phyloP scores from a whole-genome alignment of 2,888 invertebrate genomes.

The Mesorhabditis spiculigera region DNA sequence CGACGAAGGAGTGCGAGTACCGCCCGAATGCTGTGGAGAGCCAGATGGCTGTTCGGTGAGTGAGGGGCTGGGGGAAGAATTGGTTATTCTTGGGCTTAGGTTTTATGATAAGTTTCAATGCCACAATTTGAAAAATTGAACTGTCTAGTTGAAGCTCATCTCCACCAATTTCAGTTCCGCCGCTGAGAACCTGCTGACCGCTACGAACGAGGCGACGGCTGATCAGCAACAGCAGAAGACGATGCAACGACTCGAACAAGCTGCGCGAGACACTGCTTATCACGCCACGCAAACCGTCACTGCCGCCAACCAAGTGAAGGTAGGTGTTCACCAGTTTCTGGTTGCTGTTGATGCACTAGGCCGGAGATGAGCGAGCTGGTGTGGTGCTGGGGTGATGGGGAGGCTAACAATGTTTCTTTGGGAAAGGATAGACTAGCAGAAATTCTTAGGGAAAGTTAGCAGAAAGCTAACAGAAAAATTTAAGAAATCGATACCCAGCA shows the following conservation, averaged over 20 bases:
- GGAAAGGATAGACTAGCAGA: too few relatives aligned
- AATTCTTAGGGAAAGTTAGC: too few relatives aligned
- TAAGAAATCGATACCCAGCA: too few relatives aligned
- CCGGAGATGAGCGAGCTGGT: too few relatives aligned
- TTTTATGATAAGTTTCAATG: too few relatives aligned
- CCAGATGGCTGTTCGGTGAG: slow-evolving; percentile 67
- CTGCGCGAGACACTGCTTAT: slow-evolving; percentile 60
- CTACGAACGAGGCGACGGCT: slow-evolving; percentile 81
- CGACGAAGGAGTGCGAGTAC: slow-evolving; percentile 68
- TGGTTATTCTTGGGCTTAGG: too few relatives aligned
- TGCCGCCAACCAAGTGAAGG: slow-evolving; percentile 75
- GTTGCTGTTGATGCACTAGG: slow-evolving; percentile 51
- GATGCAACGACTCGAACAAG: slow-evolving; percentile 49
- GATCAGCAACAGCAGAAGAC: slow-evolving; percentile 36
- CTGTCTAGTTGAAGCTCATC: too few relatives aligned
- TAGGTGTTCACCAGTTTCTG: slow-evolving; percentile 10
- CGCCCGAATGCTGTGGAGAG: slow-evolving; percentile 47
- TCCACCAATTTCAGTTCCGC: slow-evolving; percentile 65
- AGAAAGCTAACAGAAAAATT: too few relatives aligned
- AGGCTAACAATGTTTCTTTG: too few relatives aligned
- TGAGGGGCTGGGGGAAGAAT: too few relatives aligned
- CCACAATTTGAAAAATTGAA: too few relatives aligned
- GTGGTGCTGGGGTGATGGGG: too few relatives aligned
- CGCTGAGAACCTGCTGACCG: slow-evolving; percentile 86
- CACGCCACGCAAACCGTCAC: slow-evolving; percentile 86